Evolutionary conservation across 2,888 invertebrate species (phyloP), one percentile per base, ranked within the genome.

Genomic region (Adineta ricciae): DNA sequence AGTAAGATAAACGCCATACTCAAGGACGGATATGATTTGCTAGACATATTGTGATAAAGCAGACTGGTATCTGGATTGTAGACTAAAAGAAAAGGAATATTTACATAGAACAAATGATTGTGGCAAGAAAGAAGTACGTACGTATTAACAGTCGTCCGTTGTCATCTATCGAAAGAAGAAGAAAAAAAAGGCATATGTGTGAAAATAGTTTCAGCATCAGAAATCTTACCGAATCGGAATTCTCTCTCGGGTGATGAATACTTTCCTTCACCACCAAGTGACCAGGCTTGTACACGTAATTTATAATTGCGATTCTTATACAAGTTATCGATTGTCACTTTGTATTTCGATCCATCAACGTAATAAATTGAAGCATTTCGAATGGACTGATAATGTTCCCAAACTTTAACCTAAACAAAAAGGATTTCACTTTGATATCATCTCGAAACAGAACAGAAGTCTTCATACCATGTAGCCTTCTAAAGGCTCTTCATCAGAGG

Each of bases 11-110:
- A 64, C 32, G 32, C 1, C 16, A 32, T 32, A 5, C 14, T 64
- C 5, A 64, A 32, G 27, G 64, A 64, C 27, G 64, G 14, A 64
- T 27, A 32, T 64, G 27, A 16, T 64, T 64, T 64, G 2, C 9
- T 21, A 16, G 83, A 36, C 36, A 8, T 41, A 83, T 85, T 85
- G 52, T 72, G 73, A 56, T 85, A 83, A n/a, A 83, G n/a, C 14
- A 85, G 78, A 73, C 83, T 85, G 24, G 85, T 85, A 83, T 85
- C 85, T 24, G 85, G 85, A 82, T 85, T 85, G 52, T 85, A 85
- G 9, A 85, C 85, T 85, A 24, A 38, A 83, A 52, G 19, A n/a
- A 41, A 38, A 83, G 9, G 16, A 46, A n/a, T 11, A 11, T 5
- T 46, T 46, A 46, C 46, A 46, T 5, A 46, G 11, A 46, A 46